phyloP scores from a whole-genome alignment of 2,113 vertebrate genomes.

The Trochalopteron elliotii region DNA sequence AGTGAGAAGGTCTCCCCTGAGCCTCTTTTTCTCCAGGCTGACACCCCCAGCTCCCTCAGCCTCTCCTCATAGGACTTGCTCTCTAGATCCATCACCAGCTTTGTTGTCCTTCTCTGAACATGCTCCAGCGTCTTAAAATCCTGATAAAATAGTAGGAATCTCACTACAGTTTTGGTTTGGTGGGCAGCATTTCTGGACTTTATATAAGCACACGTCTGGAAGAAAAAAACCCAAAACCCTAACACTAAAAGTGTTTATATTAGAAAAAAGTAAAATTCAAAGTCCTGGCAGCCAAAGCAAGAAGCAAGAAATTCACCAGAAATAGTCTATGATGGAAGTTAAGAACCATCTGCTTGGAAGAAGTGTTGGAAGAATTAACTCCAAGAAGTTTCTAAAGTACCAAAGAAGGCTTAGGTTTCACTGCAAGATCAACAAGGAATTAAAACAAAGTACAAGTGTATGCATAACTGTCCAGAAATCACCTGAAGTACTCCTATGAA shows the following conservation, averaged over 20 bases:
- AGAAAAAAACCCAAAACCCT: neutral
- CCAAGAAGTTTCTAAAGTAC: neutral
- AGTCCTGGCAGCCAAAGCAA: neutral
- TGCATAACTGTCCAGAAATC: neutral
- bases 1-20: neutral
- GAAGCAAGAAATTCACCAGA: neutral
- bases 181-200: neutral
- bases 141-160: neutral
- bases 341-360: neutral
- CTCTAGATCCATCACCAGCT: neutral
- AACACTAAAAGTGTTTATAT: neutral
- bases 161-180: neutral
- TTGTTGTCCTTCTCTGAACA: neutral
- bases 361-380: neutral
- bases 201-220: neutral
- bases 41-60: neutral
- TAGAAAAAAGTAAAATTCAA: neutral
- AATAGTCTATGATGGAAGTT: neutral
- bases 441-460: neutral
- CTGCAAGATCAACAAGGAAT: neutral
- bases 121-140: neutral
- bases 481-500: neutral
- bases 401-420: neutral
- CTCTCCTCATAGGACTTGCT: neutral
- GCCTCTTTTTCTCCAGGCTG: neutral